Conservation (phyloP, 1,140 invertebrate species). For the Drosophila fuyamai region DNA sequence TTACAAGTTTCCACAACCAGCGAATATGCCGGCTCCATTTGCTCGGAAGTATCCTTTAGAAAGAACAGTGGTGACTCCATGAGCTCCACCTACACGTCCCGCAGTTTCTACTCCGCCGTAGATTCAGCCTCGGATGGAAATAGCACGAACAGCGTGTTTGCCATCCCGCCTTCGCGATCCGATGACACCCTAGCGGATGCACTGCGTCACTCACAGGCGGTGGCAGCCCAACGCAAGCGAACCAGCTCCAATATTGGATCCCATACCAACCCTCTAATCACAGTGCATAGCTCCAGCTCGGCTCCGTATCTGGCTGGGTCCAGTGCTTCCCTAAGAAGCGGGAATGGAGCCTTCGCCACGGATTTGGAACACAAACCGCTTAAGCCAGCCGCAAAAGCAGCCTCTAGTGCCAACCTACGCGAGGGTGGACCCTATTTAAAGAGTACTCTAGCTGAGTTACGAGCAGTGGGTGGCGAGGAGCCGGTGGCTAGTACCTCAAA, state of each 20-base stretch:
- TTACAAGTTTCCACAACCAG: conserved; percentile 85
- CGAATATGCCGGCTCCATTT: conserved; percentile 62
- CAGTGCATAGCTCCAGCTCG: conserved; percentile 76
- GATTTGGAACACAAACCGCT: conserved; percentile 85
- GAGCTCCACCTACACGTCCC: conserved; percentile 68
- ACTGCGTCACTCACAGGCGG: conserved; percentile 67
- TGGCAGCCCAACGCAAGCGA: conserved; percentile 76
- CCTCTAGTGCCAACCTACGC: conserved; percentile 72
- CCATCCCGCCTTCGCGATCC: conserved; percentile 90
- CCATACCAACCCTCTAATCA: conserved; percentile 62
- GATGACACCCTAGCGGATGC: conserved; percentile 90
- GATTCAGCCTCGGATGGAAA: conserved; percentile 60
- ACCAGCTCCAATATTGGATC: conserved; percentile 85
- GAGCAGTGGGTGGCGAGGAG: conserved; percentile 59
- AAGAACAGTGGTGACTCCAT: conserved; percentile 88
- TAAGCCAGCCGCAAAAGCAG: conserved; percentile 62
- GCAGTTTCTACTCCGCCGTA: conserved; percentile 76
- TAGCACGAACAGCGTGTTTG: conserved; percentile 76
- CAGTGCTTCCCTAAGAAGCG: conserved; percentile 65
- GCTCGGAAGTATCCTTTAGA: conserved; percentile 86
- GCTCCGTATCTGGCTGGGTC: conserved; percentile 78
- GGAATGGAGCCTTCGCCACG: conserved; percentile 82
- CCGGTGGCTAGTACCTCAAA: conserved; percentile 64
- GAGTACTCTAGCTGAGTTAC: conserved; percentile 77
- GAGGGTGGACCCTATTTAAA: conserved; percentile 85